Evolutionary conservation across 2,113 vertebrate genomes (phyloP).

Genomic region (Callorhinus ursinus): DNA sequence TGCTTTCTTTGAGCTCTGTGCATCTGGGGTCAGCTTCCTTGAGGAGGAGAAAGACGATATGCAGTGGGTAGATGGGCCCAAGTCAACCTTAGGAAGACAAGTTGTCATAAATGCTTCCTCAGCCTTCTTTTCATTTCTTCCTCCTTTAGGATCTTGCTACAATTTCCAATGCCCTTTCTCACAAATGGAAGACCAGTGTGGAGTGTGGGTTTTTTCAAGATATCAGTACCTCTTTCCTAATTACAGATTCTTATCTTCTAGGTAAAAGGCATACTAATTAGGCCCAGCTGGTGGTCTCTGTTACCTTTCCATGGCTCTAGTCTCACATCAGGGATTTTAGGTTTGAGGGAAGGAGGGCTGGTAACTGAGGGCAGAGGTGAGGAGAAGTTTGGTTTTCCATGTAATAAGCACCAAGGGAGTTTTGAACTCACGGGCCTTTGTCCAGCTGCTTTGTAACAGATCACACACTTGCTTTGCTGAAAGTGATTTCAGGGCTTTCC

Average conservation of each 20-base stretch:
- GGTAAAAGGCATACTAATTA: not conserved
- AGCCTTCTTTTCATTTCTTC: not conserved
- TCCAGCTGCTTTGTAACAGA: not conserved
- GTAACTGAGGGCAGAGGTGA: not conserved
- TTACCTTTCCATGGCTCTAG: not conserved
- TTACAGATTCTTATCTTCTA: not conserved
- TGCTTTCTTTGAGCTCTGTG: not conserved
- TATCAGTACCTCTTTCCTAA: not conserved
- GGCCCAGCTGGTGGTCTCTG: not conserved
- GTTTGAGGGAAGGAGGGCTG: not conserved
- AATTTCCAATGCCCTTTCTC: not conserved
- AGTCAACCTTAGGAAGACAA: not conserved
- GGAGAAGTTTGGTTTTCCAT: not conserved
- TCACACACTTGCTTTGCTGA: not conserved
- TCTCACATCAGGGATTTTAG: not conserved
- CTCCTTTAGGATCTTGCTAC: not conserved
- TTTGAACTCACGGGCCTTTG: not conserved
- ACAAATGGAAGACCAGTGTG: not conserved
- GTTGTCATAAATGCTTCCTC: not conserved
- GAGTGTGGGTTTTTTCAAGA: not conserved
- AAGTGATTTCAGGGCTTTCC: not conserved
- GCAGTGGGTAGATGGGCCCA: too few relatives aligned
- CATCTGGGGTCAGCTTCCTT: not conserved
- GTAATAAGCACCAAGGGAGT: not conserved
- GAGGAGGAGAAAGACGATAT: not conserved